Base-by-base conservation (phyloP, 2,888 invertebrate genomes). In the Ophion ventricosus region DNA sequence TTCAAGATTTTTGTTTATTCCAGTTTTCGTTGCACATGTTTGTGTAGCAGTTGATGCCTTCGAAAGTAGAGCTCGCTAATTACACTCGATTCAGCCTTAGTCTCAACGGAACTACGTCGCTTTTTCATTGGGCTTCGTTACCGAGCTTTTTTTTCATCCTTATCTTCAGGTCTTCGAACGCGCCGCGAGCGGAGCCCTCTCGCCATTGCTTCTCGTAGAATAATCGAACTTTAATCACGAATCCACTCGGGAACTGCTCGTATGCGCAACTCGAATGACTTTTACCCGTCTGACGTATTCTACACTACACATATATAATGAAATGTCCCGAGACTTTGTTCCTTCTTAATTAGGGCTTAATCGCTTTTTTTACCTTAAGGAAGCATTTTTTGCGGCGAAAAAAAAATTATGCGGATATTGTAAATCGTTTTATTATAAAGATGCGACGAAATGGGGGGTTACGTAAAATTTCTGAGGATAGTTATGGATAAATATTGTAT, bases 211-310 rank as follows among this genome's bases (percentile, higher is more conserved):
- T 43, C 56, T 40, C 63, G 82, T 43, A n/a, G 56, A 78, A 74
- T 82, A 78, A 82, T 82, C 49, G 74, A 78, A 73, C 63, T 78
- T 73, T 63, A 74, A 82, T 82, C 67, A 82, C 66, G 66, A 82
- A 77, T 67, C 61, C 77, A 77, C 67, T 67, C 29, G 77, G 67
- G 75, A 59, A 43, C 10, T 10, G 54, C 26, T 29, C 43, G 10
- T 40, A 67, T 49, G 54, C 57, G 49, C 43, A 20, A 49, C 49
- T 26, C 69, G 23, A 61, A 69, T 54, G 7, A 54, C 29, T 43
- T 43, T 43, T 5, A 54, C 23, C 29, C 4, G 35, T 56, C 25
- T 25, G 20, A 49, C 69, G 69, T 69, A 49, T 59, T 10, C 8
- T 23, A 57, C 29, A 20, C 10, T 26, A 26, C 49, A 26, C 10